phyloP scores from a whole-genome alignment of 2,888 invertebrate genomes.

The Epirrita christyi region DNA sequence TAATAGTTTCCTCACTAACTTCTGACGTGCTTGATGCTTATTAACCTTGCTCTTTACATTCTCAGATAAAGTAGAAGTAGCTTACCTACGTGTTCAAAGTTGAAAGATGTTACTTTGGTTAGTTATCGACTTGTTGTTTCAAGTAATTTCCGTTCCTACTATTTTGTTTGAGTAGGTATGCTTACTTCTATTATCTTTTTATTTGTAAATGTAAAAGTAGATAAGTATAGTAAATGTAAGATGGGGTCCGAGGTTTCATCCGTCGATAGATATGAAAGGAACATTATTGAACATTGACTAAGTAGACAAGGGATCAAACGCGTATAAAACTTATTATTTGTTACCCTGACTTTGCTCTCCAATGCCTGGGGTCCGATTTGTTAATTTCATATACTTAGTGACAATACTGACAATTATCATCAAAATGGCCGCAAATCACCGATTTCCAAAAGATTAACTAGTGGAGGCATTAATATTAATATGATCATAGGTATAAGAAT shows the following conservation, averaged over 20 bases:
- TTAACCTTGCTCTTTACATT: not conserved
- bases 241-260: too few relatives aligned
- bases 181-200: too few relatives aligned
- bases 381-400: too few relatives aligned
- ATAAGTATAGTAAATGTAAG: too few relatives aligned
- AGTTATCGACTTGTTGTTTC: not conserved
- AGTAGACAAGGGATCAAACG: not conserved
- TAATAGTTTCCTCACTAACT: slow-evolving; percentile 24
- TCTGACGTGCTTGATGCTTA: slow-evolving; percentile 12
- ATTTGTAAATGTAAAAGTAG: too few relatives aligned
- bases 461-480: too few relatives aligned
- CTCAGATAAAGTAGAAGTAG: not conserved
- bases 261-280: not conserved
- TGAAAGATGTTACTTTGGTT: not conserved
- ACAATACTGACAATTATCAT: too few relatives aligned
- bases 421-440: too few relatives aligned
- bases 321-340: not conserved
- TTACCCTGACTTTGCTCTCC: not conserved
- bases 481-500: too few relatives aligned
- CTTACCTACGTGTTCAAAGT: not conserved
- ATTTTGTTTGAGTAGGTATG: too few relatives aligned
- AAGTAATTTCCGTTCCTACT: not conserved
- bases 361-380: not conserved
- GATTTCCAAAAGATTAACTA: too few relatives aligned
- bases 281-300: too few relatives aligned